These are phyloP conservation scores for Gymnarchus niloticus DNA, from an alignment of 2,113 vertebrate genomes.

Conservation along the genomic window DNA sequence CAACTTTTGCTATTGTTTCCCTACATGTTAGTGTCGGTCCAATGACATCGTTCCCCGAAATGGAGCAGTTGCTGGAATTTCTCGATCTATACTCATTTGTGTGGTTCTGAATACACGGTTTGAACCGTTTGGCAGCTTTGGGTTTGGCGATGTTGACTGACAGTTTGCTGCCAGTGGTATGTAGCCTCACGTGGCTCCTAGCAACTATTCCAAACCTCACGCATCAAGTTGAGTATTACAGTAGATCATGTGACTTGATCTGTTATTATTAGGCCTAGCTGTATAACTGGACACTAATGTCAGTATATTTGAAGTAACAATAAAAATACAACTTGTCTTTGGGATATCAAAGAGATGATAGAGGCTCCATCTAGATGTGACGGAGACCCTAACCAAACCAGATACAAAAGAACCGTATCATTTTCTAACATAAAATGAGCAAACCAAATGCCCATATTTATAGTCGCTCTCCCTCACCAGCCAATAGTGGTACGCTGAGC, in stretches of 20 bases:
- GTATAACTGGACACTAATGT: too few species aligned
- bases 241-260: not conserved
- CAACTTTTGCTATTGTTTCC: slow-evolving; percentile 22
- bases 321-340: slow-evolving; percentile 40
- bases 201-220: not conserved
- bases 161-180: not conserved
- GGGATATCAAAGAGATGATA: slow-evolving; percentile 28
- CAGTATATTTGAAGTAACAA: too few species aligned
- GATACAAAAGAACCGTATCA: too few species aligned
- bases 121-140: not conserved
- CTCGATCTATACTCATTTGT: slow-evolving; percentile 15
- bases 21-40: slow-evolving; percentile 24
- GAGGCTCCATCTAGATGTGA: too few species aligned
- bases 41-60: slow-evolving; percentile 1
- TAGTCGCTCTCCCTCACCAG: slow-evolving; percentile 35
- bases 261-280: not conserved
- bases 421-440: too few species aligned
- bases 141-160: not conserved
- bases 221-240: not conserved
- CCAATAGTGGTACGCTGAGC: slow-evolving; percentile 33
- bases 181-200: not conserved
- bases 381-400: too few species aligned
- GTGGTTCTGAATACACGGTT: not conserved
- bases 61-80: not conserved
- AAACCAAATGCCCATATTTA: too few species aligned